Evolutionary conservation across 2,888 invertebrate genomes (phyloP).

Genomic region (Ormyrus rosae): DNA sequence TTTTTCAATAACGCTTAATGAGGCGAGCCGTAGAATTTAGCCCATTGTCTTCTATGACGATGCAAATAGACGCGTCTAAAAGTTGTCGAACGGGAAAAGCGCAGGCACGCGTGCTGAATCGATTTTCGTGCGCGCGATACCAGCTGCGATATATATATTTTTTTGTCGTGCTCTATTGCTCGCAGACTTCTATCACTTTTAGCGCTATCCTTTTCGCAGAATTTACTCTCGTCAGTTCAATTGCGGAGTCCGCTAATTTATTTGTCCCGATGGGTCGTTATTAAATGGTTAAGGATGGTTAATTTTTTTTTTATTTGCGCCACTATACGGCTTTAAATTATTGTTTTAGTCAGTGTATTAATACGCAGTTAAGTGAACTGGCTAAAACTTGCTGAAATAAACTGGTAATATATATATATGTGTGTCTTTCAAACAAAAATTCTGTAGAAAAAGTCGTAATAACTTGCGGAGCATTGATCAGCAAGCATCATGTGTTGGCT

Average conservation of each 20-base stretch:
- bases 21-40: neutral
- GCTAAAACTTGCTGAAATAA: too few relatives aligned
- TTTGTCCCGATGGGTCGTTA: neutral
- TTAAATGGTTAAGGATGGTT: neutral
- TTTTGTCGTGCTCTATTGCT: constrained; percentile 15
- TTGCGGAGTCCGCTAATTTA: neutral
- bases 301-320: neutral
- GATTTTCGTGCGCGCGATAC: neutral
- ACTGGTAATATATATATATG: too few relatives aligned
- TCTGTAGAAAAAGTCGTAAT: too few relatives aligned
- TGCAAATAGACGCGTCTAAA: constrained; percentile 27
- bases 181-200: neutral
- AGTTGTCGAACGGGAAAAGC: constrained; percentile 19
- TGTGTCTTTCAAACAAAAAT: too few relatives aligned
- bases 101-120: constrained; percentile 9
- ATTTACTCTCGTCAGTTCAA: constrained; percentile 22
- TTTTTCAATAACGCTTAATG: too few relatives aligned
- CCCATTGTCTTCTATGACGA: constrained; percentile 16
- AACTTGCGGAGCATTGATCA: too few relatives aligned
- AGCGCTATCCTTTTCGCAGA: neutral
- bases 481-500: too few relatives aligned
- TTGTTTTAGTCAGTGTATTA: too few relatives aligned
- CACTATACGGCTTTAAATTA: too few relatives aligned
- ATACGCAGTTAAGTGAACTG: too few relatives aligned
- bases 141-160: neutral